Base-by-base conservation (phyloP, 2,888 invertebrate genomes). In the Lepeophtheirus nordmannii region DNA sequence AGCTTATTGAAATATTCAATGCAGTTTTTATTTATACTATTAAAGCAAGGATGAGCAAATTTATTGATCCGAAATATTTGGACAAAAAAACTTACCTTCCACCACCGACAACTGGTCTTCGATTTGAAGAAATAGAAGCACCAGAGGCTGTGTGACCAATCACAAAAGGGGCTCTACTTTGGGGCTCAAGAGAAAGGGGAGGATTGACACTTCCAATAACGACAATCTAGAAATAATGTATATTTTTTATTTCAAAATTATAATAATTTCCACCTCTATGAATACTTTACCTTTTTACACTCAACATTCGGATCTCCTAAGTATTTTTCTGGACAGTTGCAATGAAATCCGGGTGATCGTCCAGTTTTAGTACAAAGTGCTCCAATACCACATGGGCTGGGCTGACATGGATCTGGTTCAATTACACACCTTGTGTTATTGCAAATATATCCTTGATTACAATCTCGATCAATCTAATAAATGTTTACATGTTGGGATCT, bases 131-230 rank as follows among this genome's bases (percentile, higher is more conserved):
- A 46, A 17, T 46, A 46, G 17, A 46, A n/a, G n/a, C 8, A 46
- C 53, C 53, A 46, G 53, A 46, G 14, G 53, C 53, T 46, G 53
- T 46, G 8, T 46, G 53, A 5, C 53, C 53, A 46, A 46, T 46
- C n/a, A 46, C 53, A 17, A 46, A 46, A 17, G 53, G 53, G 8
- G 14, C 17, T 46, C 53, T 14, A n/a, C n/a, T n/a, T 17, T 46
- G 14, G 5, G 53, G 53, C 8, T 46, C 53, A n/a, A 8, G 53
- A 17, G 53, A 14, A n/a, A 2, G 53, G 8, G 53, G 53, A n/a
- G 53, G 53, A 17, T 46, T 46, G 8, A 46, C 53, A 46, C 53
- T 46, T 46, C 53, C 53, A 46, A 46, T 46, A 14, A 46, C 53
- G 8, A 46, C 17, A 8, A 46, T n/a, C 53, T 46, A 17, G 8